Conservation (phyloP, 2,888 invertebrate species). For the Campoplex nolae region DNA sequence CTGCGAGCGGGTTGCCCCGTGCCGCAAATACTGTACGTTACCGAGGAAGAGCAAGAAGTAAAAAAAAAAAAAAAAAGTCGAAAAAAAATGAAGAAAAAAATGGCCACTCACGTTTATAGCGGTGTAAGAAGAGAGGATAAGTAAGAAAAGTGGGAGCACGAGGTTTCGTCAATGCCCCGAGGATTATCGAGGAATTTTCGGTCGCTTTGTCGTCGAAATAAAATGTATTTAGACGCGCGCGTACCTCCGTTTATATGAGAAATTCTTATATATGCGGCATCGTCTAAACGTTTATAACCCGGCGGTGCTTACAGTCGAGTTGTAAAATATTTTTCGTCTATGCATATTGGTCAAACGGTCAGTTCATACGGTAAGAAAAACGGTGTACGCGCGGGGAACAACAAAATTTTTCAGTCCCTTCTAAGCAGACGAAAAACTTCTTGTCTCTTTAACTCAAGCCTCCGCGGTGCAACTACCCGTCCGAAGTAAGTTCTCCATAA, state of each 20-base stretch:
- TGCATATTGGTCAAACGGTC: constrained; percentile 44
- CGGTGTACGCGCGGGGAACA: neutral
- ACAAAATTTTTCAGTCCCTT: constrained; percentile 9
- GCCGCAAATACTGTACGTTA: constrained; percentile 40
- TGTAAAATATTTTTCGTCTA: constrained; percentile 47
- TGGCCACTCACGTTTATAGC: constrained; percentile 58
- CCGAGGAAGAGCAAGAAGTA: neutral
- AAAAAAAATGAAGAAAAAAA: constrained; percentile 41
- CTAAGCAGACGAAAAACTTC: constrained; percentile 18
- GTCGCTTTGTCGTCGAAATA: constrained; percentile 73
- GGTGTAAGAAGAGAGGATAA: constrained; percentile 35
- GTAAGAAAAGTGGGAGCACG: constrained; percentile 65
- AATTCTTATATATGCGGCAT: constrained; percentile 24
- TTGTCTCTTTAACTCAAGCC: constrained; percentile 29
- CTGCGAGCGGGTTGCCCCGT: constrained; percentile 61
- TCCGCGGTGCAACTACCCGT: neutral
- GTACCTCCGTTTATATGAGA: constrained; percentile 33
- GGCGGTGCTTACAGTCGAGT: constrained; percentile 28
- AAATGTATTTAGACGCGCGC: constrained; percentile 70
- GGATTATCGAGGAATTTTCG: constrained; percentile 77
- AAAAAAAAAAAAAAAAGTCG: constrained; percentile 33
- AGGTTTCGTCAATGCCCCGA: constrained; percentile 69
- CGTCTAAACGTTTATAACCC: constrained; percentile 44
- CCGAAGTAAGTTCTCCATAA: neutral
- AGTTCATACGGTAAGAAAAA: constrained; percentile 22